A percentile compares a stretch with the other conserved stretches of the same genome.
Evolutionary conservation across 2,113 vertebrate genomes (phyloP).

Genomic region (Erinaceus europaeus): DNA sequence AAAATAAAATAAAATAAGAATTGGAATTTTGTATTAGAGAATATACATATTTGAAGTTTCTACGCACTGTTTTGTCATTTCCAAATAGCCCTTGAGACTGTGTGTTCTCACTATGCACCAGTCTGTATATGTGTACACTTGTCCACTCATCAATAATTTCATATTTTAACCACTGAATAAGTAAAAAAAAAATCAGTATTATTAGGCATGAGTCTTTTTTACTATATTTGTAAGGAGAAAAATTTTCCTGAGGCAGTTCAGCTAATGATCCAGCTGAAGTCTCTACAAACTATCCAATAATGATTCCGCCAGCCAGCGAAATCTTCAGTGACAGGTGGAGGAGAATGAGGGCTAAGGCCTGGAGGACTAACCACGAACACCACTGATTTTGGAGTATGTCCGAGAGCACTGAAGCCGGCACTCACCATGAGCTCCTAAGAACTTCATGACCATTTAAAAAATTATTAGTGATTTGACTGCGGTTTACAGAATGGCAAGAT

Average conservation of each 20-base stretch:
- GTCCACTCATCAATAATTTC: background rate
- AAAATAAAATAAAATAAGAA: too few species aligned
- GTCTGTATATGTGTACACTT: background rate
- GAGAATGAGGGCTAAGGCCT: background rate
- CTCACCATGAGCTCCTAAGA: background rate
- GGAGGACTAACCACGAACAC: background rate
- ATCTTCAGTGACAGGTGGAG: background rate
- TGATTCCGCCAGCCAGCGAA: background rate
- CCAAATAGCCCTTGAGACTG: background rate
- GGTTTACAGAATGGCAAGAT: too few species aligned
- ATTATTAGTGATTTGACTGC: too few species aligned
- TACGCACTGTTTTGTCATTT: background rate
- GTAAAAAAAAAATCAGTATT: background rate
- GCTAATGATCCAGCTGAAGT: background rate
- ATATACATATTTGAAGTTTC: background rate
- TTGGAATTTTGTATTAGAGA: background rate
- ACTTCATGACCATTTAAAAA: too few species aligned
- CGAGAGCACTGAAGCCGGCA: fast-evolving
- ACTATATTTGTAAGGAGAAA: background rate
- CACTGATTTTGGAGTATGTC: background rate
- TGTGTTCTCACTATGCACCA: background rate
- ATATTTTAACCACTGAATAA: background rate
- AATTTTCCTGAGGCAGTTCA: background rate
- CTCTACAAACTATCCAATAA: background rate
- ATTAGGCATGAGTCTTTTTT: background rate